Percentiles rank a stretch among this genome's conserved stretches.
Evolutionary conservation across 2,113 vertebrate species (phyloP).

Genomic region (Anser brachyrhynchus): DNA sequence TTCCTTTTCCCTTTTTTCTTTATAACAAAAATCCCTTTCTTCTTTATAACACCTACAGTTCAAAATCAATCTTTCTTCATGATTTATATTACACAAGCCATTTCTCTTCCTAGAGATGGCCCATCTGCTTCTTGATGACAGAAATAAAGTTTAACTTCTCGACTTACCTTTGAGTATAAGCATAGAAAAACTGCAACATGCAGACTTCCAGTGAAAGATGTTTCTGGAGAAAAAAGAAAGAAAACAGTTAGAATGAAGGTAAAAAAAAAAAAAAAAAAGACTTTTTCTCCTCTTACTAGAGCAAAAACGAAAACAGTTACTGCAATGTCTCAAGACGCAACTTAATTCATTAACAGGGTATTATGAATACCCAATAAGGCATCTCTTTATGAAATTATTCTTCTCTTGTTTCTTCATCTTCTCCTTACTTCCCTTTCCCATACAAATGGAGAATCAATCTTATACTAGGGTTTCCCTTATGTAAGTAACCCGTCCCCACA

Average conservation of each 20-base stretch:
- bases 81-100: neutral
- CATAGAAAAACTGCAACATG: conserved; percentile 99
- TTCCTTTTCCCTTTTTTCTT: neutral
- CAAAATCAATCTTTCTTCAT: neutral
- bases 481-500: neutral
- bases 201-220: conserved; percentile 97
- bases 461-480: neutral
- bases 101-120: neutral
- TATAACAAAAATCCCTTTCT: neutral
- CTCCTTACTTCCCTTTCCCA: neutral
- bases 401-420: neutral
- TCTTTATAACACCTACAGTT: neutral
- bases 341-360: neutral
- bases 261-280: neutral
- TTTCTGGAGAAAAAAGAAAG: conserved; percentile 82
- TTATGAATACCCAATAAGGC: neutral
- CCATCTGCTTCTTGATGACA: neutral
- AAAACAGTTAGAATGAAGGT: neutral
- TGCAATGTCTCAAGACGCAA: neutral
- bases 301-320: neutral
- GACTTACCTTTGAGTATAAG: conserved; percentile 95
- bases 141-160: neutral
- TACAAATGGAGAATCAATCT: neutral
- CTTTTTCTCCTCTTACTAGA: neutral
- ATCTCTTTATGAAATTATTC: neutral